phyloP scores from a whole-genome alignment of 2,888 invertebrate genomes.

The Tachystola acroxantha region DNA sequence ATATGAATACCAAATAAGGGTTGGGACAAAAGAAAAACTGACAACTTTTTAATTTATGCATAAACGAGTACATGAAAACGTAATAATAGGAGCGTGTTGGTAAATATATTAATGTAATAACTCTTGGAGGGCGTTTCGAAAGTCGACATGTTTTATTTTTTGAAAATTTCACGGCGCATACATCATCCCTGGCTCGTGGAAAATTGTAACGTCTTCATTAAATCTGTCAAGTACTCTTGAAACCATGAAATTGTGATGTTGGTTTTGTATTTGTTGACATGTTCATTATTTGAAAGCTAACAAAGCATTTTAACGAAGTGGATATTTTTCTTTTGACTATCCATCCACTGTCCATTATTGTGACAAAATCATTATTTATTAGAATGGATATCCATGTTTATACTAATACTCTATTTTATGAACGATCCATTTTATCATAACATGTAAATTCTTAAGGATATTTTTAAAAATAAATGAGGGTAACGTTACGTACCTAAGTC shows the following conservation, averaged over 20 bases:
- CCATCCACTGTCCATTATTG: slow-evolving; percentile 14
- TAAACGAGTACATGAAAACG: slow-evolving; percentile 74
- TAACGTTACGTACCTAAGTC: no score
- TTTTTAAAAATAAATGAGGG: no score
- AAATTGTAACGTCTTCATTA: slow-evolving; percentile 68
- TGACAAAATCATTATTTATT: slow-evolving; percentile 55
- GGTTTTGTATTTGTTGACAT: slow-evolving; percentile 29
- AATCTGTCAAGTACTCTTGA: slow-evolving; percentile 22
- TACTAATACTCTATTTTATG: no score
- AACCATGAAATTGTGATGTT: slow-evolving; percentile 17
- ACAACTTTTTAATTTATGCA: slow-evolving; percentile 75
- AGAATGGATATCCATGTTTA: no score
- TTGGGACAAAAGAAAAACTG: slow-evolving; percentile 74
- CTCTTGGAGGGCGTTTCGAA: slow-evolving; percentile 59
- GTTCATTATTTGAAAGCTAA: slow-evolving; percentile 29
- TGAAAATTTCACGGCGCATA: slow-evolving; percentile 73
- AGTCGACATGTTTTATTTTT: slow-evolving; percentile 58
- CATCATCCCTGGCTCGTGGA: slow-evolving; percentile 58
- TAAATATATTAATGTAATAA: slow-evolving; percentile 76
- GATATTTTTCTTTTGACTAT: no score
- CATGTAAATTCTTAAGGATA: no score
- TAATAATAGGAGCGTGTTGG: slow-evolving; percentile 76
- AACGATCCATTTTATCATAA: no score
- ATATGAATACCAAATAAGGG: slow-evolving; percentile 79
- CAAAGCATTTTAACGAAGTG: slow-evolving; percentile 24